Evolutionary conservation across 1,140 invertebrate genomes (phyloP), one percentile per base, ranked within the genome.

Genomic region (Chironomus tepperi): DNA sequence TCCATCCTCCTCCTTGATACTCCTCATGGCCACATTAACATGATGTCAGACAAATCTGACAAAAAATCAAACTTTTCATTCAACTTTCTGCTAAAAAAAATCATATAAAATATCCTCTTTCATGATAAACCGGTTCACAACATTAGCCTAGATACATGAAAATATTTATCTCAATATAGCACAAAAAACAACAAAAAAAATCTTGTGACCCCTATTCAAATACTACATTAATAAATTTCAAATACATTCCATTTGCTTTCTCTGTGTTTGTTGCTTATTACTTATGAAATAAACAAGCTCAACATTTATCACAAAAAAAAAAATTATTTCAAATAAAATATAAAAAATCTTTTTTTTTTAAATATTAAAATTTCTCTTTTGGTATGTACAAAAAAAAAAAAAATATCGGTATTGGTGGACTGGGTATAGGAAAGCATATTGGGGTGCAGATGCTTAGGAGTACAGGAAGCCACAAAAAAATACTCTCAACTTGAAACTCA

Each of bases 211-310:
- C 47, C n/a, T n/a, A 57, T 57, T 57, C 47, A 57, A 57, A 57
- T 57, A 57, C 47, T 57, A 57, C 47, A 57, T 57, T 57, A 57
- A 57, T 57, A 57, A 57, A 57, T 57, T 57, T 57, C 47, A 57
- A 57, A 57, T 57, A 57, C 47, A 57, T 57, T 57, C 47, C 47
- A 57, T 57, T 57, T 57, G 47, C 47, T n/a, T 57, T 12, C 47
- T 57, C n/a, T n/a, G 5, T 34, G 47, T 70, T 70, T 57, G n/a
- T 57, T n/a, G n/a, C n/a, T 57, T 12, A n/a, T 57, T n/a, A 57
- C 47, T 57, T 7, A n/a, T 57, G 65, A 18, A 19, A 70, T 70
- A 70, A 70, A 21, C 65, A 21, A 21, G 19, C 19, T 70, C 18
- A 18, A 9, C 65, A 70, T 21, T 70, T 70, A 70, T 21, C 65